These are phyloP conservation scores for Gallirallus australis DNA, from an alignment of 2,797 vertebrate genomes.

Conservation along the genomic window DNA sequence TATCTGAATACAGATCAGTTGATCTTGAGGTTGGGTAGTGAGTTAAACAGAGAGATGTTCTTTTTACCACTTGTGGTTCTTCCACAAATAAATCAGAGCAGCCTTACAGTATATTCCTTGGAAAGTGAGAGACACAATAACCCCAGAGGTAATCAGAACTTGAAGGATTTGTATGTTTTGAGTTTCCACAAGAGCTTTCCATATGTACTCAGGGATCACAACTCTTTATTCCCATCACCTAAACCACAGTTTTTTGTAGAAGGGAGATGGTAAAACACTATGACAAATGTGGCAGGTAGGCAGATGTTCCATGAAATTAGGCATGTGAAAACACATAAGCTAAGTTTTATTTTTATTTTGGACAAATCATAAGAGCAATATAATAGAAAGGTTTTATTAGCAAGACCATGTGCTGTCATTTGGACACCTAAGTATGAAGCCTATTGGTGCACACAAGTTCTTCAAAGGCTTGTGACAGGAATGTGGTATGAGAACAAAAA, in stretches of 20 bases:
- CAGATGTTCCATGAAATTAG: background rate
- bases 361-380: background rate
- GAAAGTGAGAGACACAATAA: background rate
- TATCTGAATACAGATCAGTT: constrained; percentile 14
- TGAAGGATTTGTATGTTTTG: background rate
- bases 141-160: background rate
- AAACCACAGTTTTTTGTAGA: background rate
- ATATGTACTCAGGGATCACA: background rate
- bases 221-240: background rate
- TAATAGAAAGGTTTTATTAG: background rate
- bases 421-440: background rate
- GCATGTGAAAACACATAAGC: background rate
- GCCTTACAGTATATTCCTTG: background rate
- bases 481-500: background rate
- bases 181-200: background rate
- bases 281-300: background rate
- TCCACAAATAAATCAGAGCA: constrained; percentile 38
- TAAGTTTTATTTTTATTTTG: background rate
- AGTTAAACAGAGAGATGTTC: background rate
- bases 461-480: background rate
- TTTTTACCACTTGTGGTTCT: background rate
- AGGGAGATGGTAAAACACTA: background rate
- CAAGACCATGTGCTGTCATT: background rate
- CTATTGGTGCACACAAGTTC: background rate
- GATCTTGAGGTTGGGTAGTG: constrained; percentile 7